Conservation (phyloP, 53 echinoderm and acorn worm genomes). For the Actinopyga echinites region DNA sequence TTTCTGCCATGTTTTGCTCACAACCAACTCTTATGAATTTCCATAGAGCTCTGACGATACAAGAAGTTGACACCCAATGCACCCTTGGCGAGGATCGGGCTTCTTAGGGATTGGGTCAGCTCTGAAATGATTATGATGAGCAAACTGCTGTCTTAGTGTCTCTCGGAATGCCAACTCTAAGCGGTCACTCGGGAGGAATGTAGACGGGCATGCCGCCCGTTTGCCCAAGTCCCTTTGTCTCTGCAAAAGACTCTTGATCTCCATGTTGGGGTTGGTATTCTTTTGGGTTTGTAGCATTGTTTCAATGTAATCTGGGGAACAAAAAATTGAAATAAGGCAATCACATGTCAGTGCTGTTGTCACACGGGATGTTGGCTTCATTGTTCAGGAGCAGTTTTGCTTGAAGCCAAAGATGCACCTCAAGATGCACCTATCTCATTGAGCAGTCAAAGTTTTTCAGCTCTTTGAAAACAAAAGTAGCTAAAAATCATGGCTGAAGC, state of each 20-base stretch:
- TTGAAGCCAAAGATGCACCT: too few species aligned
- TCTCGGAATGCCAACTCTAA: background rate
- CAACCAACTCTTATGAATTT: background rate
- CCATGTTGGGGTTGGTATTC: background rate
- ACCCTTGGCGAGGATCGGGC: background rate
- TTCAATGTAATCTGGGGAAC: background rate
- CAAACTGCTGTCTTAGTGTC: background rate
- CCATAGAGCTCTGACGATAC: constrained; percentile 20
- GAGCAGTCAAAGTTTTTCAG: too few species aligned
- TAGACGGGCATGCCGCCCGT: background rate
- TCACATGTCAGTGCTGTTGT: too few species aligned
- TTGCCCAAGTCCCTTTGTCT: background rate
- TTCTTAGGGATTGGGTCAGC: too few species aligned
- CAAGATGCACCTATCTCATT: too few species aligned
- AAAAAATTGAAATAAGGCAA: too few species aligned
- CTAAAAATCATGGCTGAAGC: too few species aligned
- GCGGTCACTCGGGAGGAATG: background rate
- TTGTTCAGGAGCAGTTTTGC: too few species aligned
- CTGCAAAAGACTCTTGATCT: background rate
- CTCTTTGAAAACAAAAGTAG: too few species aligned
- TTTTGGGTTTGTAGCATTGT: background rate
- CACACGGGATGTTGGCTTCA: too few species aligned
- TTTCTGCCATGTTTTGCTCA: background rate
- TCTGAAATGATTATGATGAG: background rate
- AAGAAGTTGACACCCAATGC: constrained; percentile 10